Base-by-base conservation (phyloP, 2,113 vertebrate genomes). In the Athene cunicularia region DNA sequence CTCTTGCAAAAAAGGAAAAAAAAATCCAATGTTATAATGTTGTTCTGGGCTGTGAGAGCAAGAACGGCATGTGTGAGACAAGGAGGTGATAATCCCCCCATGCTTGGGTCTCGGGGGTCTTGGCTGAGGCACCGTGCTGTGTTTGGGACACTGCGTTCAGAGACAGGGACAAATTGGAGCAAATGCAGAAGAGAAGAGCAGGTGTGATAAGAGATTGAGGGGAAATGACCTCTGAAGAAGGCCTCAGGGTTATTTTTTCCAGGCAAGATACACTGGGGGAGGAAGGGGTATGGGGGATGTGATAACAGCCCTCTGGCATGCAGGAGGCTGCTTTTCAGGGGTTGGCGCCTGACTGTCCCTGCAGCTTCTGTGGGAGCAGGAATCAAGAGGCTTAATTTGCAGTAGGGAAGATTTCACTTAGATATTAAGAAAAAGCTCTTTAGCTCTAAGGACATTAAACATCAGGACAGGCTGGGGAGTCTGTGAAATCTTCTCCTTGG, bases 31-130 rank as follows among this genome's bases (percentile, higher is more conserved):
- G 59, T 80, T 89, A 73, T 6, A 49, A 32, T 26, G 56, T 81
- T 93, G 33, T 93, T 96, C 33, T 73, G 62, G 66, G 84, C 62
- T 94, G 50, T 68, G 82, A 86, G 70, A 91, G 53, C 41, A 94
- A 39, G 80, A 35, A 52, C 3, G 13, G 66, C 43, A 27, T 39
- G 80, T 96, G 91, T 80, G 77, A 96, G 92, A 88, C 84, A 87
- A 64, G 66, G 30, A 94, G 45, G 62, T 82, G 87, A 86, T 80
- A 91, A 94, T 60, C 66, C 66, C 41, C 43, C 14, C 22, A 0
- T 55, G 77, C 47, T 72, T 3, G 9, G 86, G 84, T 74, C 88
- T 77, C 21, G 4, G 35, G 73, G 70, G 73, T 81, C 80, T 53
- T 43, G 66, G 33, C 90, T 79, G 39, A 52, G 94, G 53, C 84